Evolutionary conservation across 2,888 invertebrate species (phyloP).

Genomic region (Glyphotaelius pellucidus): DNA sequence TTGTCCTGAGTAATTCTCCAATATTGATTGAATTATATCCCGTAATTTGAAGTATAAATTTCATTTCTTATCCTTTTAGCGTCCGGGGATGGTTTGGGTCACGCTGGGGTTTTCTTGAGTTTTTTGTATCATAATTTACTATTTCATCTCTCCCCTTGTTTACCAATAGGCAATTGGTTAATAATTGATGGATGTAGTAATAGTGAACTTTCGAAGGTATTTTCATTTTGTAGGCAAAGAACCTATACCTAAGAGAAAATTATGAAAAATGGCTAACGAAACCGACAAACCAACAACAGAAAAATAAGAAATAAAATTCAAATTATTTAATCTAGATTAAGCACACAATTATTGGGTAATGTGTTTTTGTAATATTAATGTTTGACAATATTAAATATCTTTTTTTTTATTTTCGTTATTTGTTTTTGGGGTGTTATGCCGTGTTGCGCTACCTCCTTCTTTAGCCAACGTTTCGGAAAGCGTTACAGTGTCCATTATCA

Average conservation of each 20-base stretch:
- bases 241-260: no score
- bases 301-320: background rate
- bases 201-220: background rate
- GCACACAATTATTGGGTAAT: no score
- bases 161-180: slow-evolving; percentile 27
- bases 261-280: no score
- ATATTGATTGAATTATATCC: slow-evolving; percentile 66
- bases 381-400: no score
- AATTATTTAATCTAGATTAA: no score
- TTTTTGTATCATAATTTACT: slow-evolving; percentile 33
- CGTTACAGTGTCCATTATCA: no score
- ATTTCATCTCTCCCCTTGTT: slow-evolving; percentile 47
- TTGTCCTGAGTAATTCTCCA: slow-evolving; percentile 63
- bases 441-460: no score
- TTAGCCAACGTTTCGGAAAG: no score
- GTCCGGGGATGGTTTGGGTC: slow-evolving; percentile 25
- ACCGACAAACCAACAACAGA: background rate
- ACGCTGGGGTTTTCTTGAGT: background rate
- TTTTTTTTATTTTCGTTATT: no score
- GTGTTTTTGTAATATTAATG: no score
- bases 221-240: background rate
- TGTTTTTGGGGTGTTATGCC: no score
- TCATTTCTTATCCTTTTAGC: slow-evolving; percentile 61
- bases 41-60: slow-evolving; percentile 66
- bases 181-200: background rate